Base-by-base conservation (phyloP, 2,888 invertebrate genomes). In the Apodemia hepburni region DNA sequence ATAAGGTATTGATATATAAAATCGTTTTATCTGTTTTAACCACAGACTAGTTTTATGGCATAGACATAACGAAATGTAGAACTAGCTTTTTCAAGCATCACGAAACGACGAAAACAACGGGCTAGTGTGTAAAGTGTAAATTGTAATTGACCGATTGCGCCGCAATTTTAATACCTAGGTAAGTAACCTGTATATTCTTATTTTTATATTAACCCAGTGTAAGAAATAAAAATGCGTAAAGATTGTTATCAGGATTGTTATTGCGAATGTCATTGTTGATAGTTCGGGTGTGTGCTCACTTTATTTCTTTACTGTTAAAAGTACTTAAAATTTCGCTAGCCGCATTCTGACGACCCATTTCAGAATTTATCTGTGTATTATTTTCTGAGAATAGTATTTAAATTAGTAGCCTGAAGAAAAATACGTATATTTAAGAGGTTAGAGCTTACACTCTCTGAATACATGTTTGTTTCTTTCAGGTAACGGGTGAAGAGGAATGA, bases 141-240 rank as follows among this genome's bases (percentile, higher is more conserved):
- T 92, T 92, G 90, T 87, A 91, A 93, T 93, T 91, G 92, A 92
- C 90, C 91, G 93, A 93, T 92, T 93, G 92, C 93, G 93, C 92
- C 92, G 92, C 91, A 92, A 91, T 86, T 87, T 85, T 85, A 84
- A 83, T 85, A 84, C 82, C 80, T 80, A 83, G 88, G 92, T 92
- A 82, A 85, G 90, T 90, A 81, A 82, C 86, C 75, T 66, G 65
- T 63, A 62, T 61, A 60, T 65, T 64, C 61, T 64, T 59, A 58
- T 60, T 64, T 61, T 60, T 59, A 63, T 61, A 66, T 42, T 58
- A 18, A 57, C 29, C 63, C 61, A 63, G 49, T 64, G 62, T 60
- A 64, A 59, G 45, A 59, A 61, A 61, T 60, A 51, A 65, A 45
- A 62, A 58, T 58, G 49, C 58, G 64, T 69, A 67, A 66, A 65